A percentile compares a stretch with the other conserved stretches of the same genome.
Evolutionary conservation across 2,888 invertebrate species (phyloP).

Genomic region (Timandra comae): DNA sequence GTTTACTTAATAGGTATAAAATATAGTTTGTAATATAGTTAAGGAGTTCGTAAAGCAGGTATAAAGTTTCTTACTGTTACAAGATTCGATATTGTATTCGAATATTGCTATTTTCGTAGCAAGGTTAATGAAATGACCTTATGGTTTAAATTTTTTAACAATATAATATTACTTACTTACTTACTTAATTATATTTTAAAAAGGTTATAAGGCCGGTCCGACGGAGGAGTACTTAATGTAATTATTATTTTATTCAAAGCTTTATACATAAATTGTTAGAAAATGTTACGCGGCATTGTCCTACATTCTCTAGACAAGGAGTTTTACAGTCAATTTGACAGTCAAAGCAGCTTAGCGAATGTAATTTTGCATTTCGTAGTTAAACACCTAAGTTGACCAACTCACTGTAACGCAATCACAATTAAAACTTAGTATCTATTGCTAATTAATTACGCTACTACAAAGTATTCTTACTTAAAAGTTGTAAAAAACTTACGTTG

Average conservation of each 20-base stretch:
- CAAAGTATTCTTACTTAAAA: too few relatives aligned
- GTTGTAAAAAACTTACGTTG: slow-evolving; percentile 44
- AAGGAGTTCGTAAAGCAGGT: too few relatives aligned
- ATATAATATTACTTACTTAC: not conserved
- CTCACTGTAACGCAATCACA: too few relatives aligned
- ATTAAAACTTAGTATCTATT: slow-evolving; percentile 1
- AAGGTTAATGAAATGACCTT: slow-evolving; percentile 9
- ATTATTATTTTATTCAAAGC: not conserved
- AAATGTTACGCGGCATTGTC: slow-evolving; percentile 47
- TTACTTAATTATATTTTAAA: too few relatives aligned
- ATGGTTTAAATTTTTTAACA: too few relatives aligned
- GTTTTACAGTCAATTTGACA: slow-evolving; percentile 39
- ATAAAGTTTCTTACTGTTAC: too few relatives aligned
- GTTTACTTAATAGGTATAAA: too few relatives aligned
- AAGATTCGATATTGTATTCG: too few relatives aligned
- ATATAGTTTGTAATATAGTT: too few relatives aligned
- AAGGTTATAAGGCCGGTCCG: too few relatives aligned
- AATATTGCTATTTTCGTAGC: slow-evolving; percentile 2
- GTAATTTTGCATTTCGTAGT: slow-evolving; percentile 6
- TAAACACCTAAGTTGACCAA: slow-evolving; percentile 8
- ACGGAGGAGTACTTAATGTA: too few relatives aligned
- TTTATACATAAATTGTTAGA: not conserved
- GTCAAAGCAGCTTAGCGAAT: slow-evolving; percentile 13
- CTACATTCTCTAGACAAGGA: slow-evolving; percentile 49
- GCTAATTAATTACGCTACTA: too few relatives aligned